Conservation (phyloP, 2,113 vertebrate species). For the Dipodomys stephensi region DNA sequence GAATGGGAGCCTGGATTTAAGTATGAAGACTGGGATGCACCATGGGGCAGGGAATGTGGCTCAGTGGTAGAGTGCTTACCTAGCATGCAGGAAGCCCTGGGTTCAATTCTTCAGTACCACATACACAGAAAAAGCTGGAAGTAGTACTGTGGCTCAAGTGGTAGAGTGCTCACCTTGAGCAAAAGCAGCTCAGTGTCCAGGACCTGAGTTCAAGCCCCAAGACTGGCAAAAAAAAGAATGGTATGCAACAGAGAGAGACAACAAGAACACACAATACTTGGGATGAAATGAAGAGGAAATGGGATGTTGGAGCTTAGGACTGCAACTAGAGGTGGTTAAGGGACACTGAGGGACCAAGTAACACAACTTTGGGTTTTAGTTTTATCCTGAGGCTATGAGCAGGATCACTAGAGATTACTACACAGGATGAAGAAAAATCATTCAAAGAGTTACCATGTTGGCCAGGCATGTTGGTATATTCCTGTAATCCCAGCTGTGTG, state of each 20-base stretch:
- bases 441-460: background rate
- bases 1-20: too few species aligned
- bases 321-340: background rate
- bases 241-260: background rate
- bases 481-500: too few species aligned
- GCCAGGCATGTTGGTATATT: too few species aligned
- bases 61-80: too few species aligned
- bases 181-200: too few species aligned
- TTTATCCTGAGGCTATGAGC: background rate
- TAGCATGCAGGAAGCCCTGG: too few species aligned
- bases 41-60: background rate
- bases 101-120: too few species aligned
- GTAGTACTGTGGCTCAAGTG: too few species aligned
- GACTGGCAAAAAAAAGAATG: too few species aligned
- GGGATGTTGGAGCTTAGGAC: background rate
- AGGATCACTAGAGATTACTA: background rate
- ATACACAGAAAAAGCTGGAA: too few species aligned
- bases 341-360: background rate
- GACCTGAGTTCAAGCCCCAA: too few species aligned
- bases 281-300: background rate
- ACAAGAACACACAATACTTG: rapidly evolving
- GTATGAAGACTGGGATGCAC: rapidly evolving
- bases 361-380: background rate
- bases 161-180: too few species aligned
- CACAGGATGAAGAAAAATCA: background rate